Percentiles rank a stretch among this genome's conserved stretches.
phyloP scores from a whole-genome alignment of 2,888 invertebrate species.

The Atrina japonica region DNA sequence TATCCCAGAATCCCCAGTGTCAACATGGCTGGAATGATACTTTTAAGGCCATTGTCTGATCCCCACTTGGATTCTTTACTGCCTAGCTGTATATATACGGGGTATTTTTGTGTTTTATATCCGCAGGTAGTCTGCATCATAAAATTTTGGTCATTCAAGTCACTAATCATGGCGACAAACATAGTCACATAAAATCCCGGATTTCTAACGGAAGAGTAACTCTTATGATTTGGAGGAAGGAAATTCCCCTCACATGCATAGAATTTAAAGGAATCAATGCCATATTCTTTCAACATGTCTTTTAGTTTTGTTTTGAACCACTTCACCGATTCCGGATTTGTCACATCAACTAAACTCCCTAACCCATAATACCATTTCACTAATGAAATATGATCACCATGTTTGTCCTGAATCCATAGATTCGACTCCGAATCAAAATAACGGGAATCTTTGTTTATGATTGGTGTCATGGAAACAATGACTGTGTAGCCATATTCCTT shows the following conservation, averaged over 20 bases:
- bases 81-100: slow-evolving; percentile 91
- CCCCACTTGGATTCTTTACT: slow-evolving; percentile 94
- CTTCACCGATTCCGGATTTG: slow-evolving; percentile 89
- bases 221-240: slow-evolving; percentile 51
- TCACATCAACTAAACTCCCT: slow-evolving; percentile 88
- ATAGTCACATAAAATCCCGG: slow-evolving; percentile 63
- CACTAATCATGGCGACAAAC: slow-evolving; percentile 51
- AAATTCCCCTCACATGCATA: slow-evolving; percentile 84
- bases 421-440: slow-evolving; percentile 86
- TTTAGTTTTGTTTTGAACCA: slow-evolving; percentile 89
- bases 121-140: slow-evolving; percentile 87
- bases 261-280: slow-evolving; percentile 93
- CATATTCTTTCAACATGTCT: slow-evolving; percentile 84
- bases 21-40: slow-evolving; percentile 91
- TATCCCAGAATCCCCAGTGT: slow-evolving; percentile 88
- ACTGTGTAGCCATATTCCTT: slow-evolving; percentile 86
- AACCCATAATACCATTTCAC: slow-evolving; percentile 85
- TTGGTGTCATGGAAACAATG: slow-evolving; percentile 86
- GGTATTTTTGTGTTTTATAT: slow-evolving; percentile 89
- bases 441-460: slow-evolving; percentile 89
- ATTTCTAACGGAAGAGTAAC: slow-evolving; percentile 47
- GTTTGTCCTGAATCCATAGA: slow-evolving; percentile 30
- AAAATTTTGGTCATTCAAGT: slow-evolving; percentile 43
- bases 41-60: slow-evolving; percentile 86
- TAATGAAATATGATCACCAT: slow-evolving; percentile 29